phyloP scores from a whole-genome alignment of 2,888 invertebrate genomes.

The Pollenia amentaria region DNA sequence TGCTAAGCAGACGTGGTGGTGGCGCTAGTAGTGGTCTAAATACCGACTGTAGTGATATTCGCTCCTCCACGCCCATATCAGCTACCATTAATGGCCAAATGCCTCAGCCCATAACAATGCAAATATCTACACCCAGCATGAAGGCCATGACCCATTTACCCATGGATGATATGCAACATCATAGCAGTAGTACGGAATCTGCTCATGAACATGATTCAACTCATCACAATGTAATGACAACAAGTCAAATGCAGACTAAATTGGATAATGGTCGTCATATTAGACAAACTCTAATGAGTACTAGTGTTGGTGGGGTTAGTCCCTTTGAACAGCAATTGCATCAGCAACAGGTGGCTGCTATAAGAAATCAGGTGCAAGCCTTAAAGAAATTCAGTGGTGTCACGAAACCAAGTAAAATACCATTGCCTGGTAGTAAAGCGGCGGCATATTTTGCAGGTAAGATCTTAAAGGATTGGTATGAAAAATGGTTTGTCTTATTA shows the following conservation, averaged over 20 bases:
- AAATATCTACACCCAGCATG: constrained; percentile 86
- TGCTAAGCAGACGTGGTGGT: constrained; percentile 81
- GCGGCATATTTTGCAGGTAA: constrained; percentile 80
- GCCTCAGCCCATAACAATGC: constrained; percentile 79
- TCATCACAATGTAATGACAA: constrained; percentile 61
- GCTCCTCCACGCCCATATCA: constrained; percentile 74
- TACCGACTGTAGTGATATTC: constrained; percentile 76
- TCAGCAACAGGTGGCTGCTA: constrained; percentile 77
- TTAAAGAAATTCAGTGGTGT: constrained; percentile 70
- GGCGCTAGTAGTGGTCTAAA: constrained; percentile 75
- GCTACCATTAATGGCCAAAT: constrained; percentile 73
- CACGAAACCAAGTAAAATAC: constrained; percentile 89
- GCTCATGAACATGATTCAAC: constrained; percentile 86
- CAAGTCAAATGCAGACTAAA: constrained; percentile 57
- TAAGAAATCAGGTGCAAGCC: constrained; percentile 80
- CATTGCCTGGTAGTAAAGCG: constrained; percentile 86
- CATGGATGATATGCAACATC: constrained; percentile 85
- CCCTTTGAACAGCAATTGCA: constrained; percentile 77
- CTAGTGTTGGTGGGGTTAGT: constrained; percentile 81
- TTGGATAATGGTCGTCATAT: constrained; percentile 61
- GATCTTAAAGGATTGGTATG: not conserved
- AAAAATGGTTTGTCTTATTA: not conserved
- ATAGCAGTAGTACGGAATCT: constrained; percentile 88
- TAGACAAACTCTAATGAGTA: constrained; percentile 77
- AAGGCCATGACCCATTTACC: constrained; percentile 86